Conservation (phyloP, 2,797 vertebrate genomes). For the Alosa sapidissima region DNA sequence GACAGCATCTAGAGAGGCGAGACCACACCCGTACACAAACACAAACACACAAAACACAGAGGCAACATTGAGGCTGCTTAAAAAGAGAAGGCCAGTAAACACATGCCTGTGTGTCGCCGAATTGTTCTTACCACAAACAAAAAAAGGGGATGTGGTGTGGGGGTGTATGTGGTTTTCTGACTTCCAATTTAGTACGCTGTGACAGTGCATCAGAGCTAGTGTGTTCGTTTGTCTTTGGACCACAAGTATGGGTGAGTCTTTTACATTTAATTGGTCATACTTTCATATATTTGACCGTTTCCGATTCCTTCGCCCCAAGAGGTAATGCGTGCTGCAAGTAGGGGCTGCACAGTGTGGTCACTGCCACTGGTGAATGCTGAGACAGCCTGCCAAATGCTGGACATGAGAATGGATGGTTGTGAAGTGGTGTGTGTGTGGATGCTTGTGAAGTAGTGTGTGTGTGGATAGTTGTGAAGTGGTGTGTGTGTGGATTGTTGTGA, state of each 20-base stretch:
- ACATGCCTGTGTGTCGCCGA: neutral
- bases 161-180: neutral
- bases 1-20: neutral
- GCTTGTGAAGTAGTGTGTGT: no score
- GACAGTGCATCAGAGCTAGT: neutral
- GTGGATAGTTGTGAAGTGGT: no score
- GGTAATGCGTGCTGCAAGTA: no score
- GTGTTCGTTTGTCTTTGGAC: neutral
- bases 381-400: neutral
- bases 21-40: neutral
- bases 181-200: neutral
- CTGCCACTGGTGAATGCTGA: neutral
- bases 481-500: no score
- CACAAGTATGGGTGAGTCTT: neutral
- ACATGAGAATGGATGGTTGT: neutral
- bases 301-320: no score
- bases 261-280: neutral
- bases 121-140: neutral
- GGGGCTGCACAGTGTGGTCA: neutral
- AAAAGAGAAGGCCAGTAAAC: conserved; percentile 2
- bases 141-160: conserved; percentile 1
- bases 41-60: neutral
- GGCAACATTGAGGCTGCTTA: neutral
- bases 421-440: neutral
- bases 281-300: neutral